These are phyloP conservation scores for Mystacornis crossleyi DNA, from an alignment of 2,113 vertebrate species.

Conservation along the genomic window DNA sequence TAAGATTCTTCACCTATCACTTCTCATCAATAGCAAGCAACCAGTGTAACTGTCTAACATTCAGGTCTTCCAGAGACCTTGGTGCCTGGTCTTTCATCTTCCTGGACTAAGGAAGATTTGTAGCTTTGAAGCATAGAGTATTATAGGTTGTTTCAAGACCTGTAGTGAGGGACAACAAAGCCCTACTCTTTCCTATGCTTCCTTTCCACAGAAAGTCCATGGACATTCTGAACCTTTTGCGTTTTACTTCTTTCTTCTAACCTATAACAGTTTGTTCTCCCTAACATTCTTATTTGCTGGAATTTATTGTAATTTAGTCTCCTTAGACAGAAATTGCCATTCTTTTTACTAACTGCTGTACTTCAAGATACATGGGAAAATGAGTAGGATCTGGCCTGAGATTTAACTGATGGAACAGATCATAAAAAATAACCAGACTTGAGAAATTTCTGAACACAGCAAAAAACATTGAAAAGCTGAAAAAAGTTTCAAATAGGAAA, in stretches of 20 bases:
- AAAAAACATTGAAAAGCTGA: background rate
- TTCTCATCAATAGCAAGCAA: background rate
- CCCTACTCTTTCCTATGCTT: background rate
- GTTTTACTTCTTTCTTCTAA: background rate
- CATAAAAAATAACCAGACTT: background rate
- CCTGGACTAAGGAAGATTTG: background rate
- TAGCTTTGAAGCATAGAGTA: background rate
- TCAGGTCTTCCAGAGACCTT: background rate
- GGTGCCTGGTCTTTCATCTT: background rate
- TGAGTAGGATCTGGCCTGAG: background rate
- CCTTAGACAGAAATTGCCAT: background rate
- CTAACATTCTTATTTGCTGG: background rate
- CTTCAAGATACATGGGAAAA: background rate
- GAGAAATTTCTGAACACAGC: background rate
- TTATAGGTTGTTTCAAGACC: background rate
- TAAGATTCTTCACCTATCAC: background rate
- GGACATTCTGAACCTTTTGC: background rate
- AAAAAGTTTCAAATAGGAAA: background rate
- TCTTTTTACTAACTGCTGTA: background rate
- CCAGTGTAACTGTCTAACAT: background rate
- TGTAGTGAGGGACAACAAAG: background rate
- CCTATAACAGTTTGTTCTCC: background rate
- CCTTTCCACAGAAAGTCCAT: background rate
- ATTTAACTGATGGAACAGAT: background rate
- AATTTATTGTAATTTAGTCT: background rate